Evolutionary conservation across 2,113 vertebrate species (phyloP).

Genomic region (Zapornia atra): DNA sequence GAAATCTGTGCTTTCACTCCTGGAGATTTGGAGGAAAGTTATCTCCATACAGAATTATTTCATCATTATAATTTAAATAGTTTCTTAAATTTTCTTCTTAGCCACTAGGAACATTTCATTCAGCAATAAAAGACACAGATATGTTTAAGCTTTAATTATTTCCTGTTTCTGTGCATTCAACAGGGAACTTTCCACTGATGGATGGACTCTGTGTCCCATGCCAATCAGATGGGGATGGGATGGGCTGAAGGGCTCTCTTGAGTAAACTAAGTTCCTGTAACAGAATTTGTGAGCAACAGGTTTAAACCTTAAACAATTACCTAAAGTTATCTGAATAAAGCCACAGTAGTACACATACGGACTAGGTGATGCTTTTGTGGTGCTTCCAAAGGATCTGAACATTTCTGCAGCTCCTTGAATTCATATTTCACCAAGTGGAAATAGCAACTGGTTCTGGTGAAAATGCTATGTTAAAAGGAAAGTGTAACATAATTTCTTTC

Average conservation of each 20-base stretch:
- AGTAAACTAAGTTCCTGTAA: background rate
- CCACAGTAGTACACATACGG: rapidly evolving
- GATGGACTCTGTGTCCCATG: background rate
- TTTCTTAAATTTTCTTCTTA: background rate
- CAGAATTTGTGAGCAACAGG: background rate
- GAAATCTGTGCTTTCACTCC: background rate
- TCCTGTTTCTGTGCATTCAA: background rate
- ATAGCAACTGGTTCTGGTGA: background rate
- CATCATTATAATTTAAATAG: background rate
- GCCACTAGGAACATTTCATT: background rate
- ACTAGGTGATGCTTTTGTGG: background rate
- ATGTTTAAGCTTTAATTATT: background rate
- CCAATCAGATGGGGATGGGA: too few species aligned
- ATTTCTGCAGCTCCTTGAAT: background rate
- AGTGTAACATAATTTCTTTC: background rate
- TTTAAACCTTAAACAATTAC: background rate
- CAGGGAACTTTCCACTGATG: background rate
- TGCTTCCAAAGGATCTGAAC: background rate
- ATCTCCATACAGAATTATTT: background rate
- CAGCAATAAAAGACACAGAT: rapidly evolving
- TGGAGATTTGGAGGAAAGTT: background rate
- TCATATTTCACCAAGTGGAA: background rate
- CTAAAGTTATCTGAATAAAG: background rate
- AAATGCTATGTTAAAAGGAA: background rate
- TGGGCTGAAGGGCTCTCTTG: background rate